A percentile compares a stretch with the other conserved stretches of the same genome.
Evolutionary conservation across 2,797 vertebrate genomes (phyloP).

Genomic region (Myoxocephalus aenaeus): DNA sequence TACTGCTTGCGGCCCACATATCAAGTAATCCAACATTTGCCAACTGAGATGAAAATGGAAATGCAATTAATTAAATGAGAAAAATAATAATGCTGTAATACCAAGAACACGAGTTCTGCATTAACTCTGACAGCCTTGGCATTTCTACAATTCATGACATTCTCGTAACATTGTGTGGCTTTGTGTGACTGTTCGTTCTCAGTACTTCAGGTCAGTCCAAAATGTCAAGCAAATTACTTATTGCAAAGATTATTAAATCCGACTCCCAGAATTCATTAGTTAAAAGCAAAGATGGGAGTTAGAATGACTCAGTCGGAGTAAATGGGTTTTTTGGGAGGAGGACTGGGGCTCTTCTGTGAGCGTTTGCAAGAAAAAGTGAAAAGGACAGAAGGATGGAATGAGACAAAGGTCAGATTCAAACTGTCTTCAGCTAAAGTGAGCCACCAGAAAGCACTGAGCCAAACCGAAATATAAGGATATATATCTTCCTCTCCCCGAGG

Average conservation of each 20-base stretch:
- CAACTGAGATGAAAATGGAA: constrained; percentile 41
- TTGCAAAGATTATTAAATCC: constrained; percentile 31
- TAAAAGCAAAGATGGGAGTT: constrained; percentile 32
- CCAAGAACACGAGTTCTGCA: constrained; percentile 30
- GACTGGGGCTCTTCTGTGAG: background rate
- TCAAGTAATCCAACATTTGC: constrained; percentile 36
- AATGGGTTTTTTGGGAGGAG: constrained; percentile 2
- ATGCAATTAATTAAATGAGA: constrained; percentile 44
- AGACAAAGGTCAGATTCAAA: constrained; percentile 26
- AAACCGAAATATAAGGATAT: constrained; percentile 53
- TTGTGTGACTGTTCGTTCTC: constrained; percentile 20
- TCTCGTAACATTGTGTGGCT: constrained; percentile 24
- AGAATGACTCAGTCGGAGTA: constrained; percentile 13
- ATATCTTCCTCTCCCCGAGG: constrained; percentile 1
- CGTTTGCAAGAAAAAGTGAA: constrained; percentile 6
- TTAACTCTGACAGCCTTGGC: constrained; percentile 26
- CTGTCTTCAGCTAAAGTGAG: constrained; percentile 10
- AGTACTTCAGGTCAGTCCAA: constrained; percentile 34
- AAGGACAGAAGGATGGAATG: constrained; percentile 6
- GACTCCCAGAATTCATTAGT: constrained; percentile 41
- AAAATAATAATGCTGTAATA: constrained; percentile 42
- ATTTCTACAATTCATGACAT: constrained; percentile 31
- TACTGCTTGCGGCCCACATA: constrained; percentile 11
- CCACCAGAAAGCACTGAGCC: constrained; percentile 6
- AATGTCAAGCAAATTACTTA: constrained; percentile 55